A percentile compares a stretch with the other conserved stretches of the same genome.
Evolutionary conservation across 2,888 invertebrate genomes (phyloP).

Genomic region (Amblyjoppa proteus): DNA sequence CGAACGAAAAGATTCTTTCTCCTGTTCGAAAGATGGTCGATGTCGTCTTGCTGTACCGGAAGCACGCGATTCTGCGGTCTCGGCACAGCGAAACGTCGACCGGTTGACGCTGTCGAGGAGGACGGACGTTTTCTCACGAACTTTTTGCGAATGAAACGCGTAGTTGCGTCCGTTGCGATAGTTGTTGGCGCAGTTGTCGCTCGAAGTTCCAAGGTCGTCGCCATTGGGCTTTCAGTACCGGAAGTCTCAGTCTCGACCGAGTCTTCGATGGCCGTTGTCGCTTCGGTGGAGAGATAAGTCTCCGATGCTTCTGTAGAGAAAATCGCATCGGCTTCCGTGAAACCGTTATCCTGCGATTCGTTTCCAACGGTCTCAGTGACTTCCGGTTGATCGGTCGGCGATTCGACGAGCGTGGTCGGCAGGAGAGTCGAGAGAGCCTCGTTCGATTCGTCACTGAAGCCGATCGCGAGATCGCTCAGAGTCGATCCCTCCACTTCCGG

Average conservation of each 20-base stretch:
- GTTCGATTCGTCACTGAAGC: background rate
- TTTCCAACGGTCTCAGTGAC: background rate
- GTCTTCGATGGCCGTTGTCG: slow-evolving; percentile 24
- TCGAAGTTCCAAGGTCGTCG: slow-evolving; percentile 39
- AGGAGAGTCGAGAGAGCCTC: slow-evolving; percentile 33
- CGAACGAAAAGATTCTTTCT: slow-evolving; percentile 77
- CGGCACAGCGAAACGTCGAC: slow-evolving; percentile 48
- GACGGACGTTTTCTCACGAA: slow-evolving; percentile 76
- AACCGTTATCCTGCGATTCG: background rate
- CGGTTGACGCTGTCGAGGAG: slow-evolving; percentile 39
- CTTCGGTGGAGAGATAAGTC: slow-evolving; percentile 26
- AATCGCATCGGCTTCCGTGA: background rate
- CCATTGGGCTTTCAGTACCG: slow-evolving; percentile 29
- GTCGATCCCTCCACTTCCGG: slow-evolving; percentile 42
- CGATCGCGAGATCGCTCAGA: background rate
- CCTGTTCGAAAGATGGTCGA: slow-evolving; percentile 70
- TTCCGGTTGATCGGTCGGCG: slow-evolving; percentile 30
- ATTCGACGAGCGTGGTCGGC: slow-evolving; percentile 44
- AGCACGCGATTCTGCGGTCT: slow-evolving; percentile 42
- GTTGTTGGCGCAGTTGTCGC: slow-evolving; percentile 53
- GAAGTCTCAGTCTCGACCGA: background rate
- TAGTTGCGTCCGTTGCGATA: slow-evolving; percentile 36
- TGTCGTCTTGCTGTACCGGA: slow-evolving; percentile 22
- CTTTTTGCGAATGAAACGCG: slow-evolving; percentile 75
- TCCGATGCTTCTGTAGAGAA: slow-evolving; percentile 38